Evolutionary conservation across 2,888 invertebrate species (phyloP).

Genomic region (Ectemnius continuus): DNA sequence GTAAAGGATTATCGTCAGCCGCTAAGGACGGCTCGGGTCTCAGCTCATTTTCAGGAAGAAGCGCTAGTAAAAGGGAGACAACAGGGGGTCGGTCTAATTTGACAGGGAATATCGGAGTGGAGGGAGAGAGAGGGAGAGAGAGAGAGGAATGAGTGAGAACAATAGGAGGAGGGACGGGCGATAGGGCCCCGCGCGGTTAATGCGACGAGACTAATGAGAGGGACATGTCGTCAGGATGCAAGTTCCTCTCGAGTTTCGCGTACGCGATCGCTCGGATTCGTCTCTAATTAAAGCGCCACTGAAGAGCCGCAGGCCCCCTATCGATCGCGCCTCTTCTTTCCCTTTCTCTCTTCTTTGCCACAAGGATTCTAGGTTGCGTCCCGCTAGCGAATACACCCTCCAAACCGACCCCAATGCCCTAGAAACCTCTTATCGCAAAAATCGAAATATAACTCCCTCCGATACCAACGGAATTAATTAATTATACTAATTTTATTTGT

Average conservation of each 20-base stretch:
- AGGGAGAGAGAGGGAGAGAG: constrained; percentile 6
- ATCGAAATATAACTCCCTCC: no score
- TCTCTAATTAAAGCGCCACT: constrained; percentile 60
- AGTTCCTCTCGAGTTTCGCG: constrained; percentile 36
- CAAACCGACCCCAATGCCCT: no score
- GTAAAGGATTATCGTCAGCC: no score
- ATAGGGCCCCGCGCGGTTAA: constrained; percentile 43
- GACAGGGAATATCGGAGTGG: constrained; percentile 40
- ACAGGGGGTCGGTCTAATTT: constrained; percentile 40
- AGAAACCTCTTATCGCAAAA: no score
- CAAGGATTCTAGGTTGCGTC: no score
- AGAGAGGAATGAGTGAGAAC: neutral
- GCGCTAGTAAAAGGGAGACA: neutral
- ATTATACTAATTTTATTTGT: no score
- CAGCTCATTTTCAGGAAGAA: no score
- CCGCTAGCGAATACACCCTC: no score
- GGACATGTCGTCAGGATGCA: constrained; percentile 41
- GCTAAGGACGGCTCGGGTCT: no score
- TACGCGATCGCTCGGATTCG: constrained; percentile 42
- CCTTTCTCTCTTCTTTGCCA: no score
- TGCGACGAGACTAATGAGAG: constrained; percentile 56
- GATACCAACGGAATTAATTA: no score
- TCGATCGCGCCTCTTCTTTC: no score
- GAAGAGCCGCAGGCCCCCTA: constrained; percentile 34
- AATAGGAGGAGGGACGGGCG: constrained; percentile 24